Evolutionary conservation across 2,888 invertebrate species (phyloP).

Genomic region (Lomographa bimaculata): DNA sequence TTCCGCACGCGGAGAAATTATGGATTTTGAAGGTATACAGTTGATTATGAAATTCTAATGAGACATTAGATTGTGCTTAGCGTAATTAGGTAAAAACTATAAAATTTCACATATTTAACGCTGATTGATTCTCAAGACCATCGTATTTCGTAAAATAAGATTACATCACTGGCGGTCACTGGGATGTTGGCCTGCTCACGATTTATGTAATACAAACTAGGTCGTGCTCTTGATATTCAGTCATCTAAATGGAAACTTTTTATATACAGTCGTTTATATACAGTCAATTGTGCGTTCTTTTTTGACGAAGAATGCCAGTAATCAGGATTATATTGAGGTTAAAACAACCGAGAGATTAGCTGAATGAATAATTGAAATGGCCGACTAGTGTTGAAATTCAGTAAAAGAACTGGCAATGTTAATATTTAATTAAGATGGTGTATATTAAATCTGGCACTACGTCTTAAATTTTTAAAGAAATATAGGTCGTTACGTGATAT

Average conservation of each 20-base stretch:
- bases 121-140: conserved; percentile 25
- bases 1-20: too few relatives aligned
- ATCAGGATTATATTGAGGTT: conserved; percentile 21
- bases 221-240: conserved; percentile 40
- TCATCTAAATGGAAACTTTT: conserved; percentile 29
- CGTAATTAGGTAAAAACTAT: too few relatives aligned
- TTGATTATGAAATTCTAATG: too few relatives aligned
- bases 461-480: conserved; percentile 10
- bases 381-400: conserved; percentile 7
- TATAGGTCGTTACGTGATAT: conserved; percentile 8
- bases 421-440: conserved; percentile 8
- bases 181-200: conserved; percentile 41
- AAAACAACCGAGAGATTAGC: conserved; percentile 23
- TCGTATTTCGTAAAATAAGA: conserved; percentile 27
- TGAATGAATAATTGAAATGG: conserved; percentile 12
- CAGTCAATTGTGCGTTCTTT: conserved; percentile 29
- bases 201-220: conserved; percentile 52
- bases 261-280: too few relatives aligned
- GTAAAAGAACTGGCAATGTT: conserved; percentile 8
- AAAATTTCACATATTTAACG: conserved; percentile 16
- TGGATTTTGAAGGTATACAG: too few relatives aligned
- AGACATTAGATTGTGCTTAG: too few relatives aligned
- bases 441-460: conserved; percentile 1
- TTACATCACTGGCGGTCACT: conserved; percentile 52
- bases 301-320: conserved; percentile 21